Conservation (phyloP, 1,140 invertebrate genomes). For the Steinernema khuongi region DNA sequence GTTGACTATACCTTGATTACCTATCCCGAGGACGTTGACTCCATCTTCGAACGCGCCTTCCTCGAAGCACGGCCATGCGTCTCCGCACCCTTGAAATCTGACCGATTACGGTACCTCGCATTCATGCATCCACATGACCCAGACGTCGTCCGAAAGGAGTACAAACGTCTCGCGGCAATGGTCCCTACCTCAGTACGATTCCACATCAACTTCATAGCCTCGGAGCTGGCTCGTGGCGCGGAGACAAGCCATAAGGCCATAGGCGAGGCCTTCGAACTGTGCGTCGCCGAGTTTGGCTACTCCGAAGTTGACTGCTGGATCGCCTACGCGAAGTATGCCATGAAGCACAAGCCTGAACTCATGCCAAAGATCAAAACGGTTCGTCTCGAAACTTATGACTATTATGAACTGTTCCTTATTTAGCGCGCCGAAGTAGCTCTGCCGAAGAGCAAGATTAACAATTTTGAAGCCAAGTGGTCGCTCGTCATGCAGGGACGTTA, state of each 20-base stretch:
- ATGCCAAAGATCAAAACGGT: background rate
- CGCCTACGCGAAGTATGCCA: background rate
- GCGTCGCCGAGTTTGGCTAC: background rate
- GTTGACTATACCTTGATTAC: background rate
- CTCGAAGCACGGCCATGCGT: background rate
- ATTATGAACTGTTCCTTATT: background rate
- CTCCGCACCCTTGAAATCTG: background rate
- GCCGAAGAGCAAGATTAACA: background rate
- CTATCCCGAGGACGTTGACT: background rate
- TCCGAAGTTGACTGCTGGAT: background rate
- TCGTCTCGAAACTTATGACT: background rate
- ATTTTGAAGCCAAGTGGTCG: background rate
- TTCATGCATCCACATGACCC: background rate
- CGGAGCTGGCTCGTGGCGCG: background rate
- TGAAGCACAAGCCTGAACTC: background rate
- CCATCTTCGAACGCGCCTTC: background rate
- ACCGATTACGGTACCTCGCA: background rate
- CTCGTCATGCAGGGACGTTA: background rate
- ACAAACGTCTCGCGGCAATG: background rate
- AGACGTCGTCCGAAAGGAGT: background rate
- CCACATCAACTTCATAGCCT: background rate
- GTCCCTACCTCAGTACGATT: background rate
- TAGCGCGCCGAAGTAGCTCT: background rate
- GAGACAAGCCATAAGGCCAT: background rate
- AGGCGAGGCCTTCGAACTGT: background rate